A percentile compares a stretch with the other conserved stretches of the same genome.
Conservation (phyloP, 2,797 vertebrate genomes). For the Micropoecilia bifurca region DNA sequence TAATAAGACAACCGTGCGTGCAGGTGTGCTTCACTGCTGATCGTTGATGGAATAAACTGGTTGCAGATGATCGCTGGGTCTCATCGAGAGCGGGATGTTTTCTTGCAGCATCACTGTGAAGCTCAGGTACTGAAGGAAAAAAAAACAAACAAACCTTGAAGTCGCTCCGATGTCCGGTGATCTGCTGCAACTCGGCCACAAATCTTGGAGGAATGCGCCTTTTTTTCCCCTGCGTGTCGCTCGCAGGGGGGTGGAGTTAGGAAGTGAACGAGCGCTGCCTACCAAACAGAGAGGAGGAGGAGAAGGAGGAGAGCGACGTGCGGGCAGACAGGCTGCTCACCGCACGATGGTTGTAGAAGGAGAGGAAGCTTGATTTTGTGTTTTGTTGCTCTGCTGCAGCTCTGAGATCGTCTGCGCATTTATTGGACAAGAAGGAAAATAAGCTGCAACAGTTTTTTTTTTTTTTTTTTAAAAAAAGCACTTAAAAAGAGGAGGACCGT, state of each 20-base stretch:
- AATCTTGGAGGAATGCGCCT: constrained; percentile 73
- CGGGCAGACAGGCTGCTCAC: constrained; percentile 60
- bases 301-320: constrained; percentile 45
- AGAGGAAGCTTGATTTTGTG: constrained; percentile 54
- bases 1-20: constrained; percentile 6
- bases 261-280: constrained; percentile 79
- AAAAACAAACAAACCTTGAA: constrained; percentile 31
- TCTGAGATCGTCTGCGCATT: constrained; percentile 14
- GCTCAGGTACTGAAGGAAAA: constrained; percentile 32
- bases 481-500: constrained; percentile 46
- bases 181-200: constrained; percentile 54
- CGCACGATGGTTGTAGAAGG: constrained; percentile 64
- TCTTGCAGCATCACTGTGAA: constrained; percentile 12
- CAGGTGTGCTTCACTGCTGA: constrained; percentile 11
- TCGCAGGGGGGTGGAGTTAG: constrained; percentile 59
- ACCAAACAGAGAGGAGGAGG: constrained; percentile 65
- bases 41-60: constrained; percentile 34
- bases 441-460: constrained; percentile 27
- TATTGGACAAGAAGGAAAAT: constrained; percentile 15
- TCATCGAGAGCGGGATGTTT: background rate
- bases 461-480: constrained; percentile 20
- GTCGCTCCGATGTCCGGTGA: constrained; percentile 53
- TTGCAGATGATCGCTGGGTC: constrained; percentile 31
- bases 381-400: constrained; percentile 37
- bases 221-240: constrained; percentile 55